Evolutionary conservation across 2,888 invertebrate genomes (phyloP).

Genomic region (Tuta absoluta): DNA sequence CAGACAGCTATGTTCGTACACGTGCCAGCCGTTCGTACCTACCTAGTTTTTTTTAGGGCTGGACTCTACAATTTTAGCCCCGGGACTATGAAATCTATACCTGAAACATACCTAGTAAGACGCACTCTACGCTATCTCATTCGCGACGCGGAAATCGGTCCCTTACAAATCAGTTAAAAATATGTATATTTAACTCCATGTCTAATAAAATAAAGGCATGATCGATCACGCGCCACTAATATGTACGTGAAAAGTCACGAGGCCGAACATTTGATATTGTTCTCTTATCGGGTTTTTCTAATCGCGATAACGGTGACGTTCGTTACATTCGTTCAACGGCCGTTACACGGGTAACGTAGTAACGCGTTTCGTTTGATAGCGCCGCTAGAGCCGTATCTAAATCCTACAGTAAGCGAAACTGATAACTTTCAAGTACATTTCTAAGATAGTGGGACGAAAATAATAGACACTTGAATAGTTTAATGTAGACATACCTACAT

Average conservation of each 20-base stretch:
- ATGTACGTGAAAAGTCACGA: conserved; percentile 10
- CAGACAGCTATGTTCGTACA: too few relatives aligned
- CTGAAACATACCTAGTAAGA: too few relatives aligned
- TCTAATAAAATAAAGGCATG: neutral
- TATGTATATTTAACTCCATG: too few relatives aligned
- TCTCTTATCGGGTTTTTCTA: neutral
- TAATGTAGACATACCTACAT: neutral
- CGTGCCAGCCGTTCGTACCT: too few relatives aligned
- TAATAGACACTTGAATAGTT: neutral
- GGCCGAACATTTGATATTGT: neutral
- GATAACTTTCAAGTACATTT: neutral
- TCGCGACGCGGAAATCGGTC: too few relatives aligned
- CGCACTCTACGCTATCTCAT: too few relatives aligned
- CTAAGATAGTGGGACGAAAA: conserved; percentile 3
- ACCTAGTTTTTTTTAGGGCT: too few relatives aligned
- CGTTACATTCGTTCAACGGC: conserved; percentile 39
- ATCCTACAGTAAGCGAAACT: neutral
- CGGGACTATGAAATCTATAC: too few relatives aligned
- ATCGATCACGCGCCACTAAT: neutral
- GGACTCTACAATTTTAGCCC: too few relatives aligned
- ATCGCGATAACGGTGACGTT: neutral
- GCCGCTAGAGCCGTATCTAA: conserved; percentile 27
- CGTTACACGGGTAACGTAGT: conserved; percentile 38
- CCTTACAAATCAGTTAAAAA: too few relatives aligned
- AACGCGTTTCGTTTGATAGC: conserved; percentile 36